A percentile compares a stretch with the other conserved stretches of the same genome.
These are phyloP conservation scores for Ochropleura plecta DNA, from an alignment of 2,888 invertebrate species.

Conservation along the genomic window DNA sequence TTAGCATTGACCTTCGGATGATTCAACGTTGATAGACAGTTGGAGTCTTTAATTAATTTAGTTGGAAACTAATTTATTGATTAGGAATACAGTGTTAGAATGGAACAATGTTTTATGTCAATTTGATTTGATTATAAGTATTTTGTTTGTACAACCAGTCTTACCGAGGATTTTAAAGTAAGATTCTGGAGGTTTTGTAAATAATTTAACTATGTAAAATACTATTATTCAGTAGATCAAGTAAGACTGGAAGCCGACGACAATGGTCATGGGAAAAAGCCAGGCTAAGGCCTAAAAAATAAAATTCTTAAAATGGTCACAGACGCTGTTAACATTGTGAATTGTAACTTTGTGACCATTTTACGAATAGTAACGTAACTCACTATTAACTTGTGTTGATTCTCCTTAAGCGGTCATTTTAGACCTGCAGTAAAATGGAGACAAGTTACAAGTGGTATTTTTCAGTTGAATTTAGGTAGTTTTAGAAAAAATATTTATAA, in stretches of 20 bases:
- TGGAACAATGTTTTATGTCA: not conserved
- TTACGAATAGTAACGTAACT: too few relatives aligned
- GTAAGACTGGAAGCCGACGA: not conserved
- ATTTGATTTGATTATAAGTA: not conserved
- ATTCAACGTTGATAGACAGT: conserved; percentile 12
- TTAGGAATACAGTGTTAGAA: not conserved
- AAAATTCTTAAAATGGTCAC: too few relatives aligned
- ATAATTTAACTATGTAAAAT: not conserved
- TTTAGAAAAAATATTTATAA: not conserved
- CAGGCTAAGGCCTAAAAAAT: too few relatives aligned
- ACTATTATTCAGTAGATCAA: not conserved
- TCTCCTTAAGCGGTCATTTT: too few relatives aligned
- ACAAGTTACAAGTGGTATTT: not conserved
- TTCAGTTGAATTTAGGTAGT: not conserved
- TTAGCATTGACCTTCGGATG: conserved; percentile 30
- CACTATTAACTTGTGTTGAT: too few relatives aligned
- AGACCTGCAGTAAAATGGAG: too few relatives aligned
- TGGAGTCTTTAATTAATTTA: conserved; percentile 15
- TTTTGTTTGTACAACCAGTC: not conserved
- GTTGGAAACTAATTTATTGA: not conserved
- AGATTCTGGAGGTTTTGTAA: not conserved
- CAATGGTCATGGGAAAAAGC: not conserved
- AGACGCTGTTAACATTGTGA: too few relatives aligned
- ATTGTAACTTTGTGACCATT: too few relatives aligned
- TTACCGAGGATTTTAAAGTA: not conserved